phyloP scores from a whole-genome alignment of 2,113 vertebrate genomes.

The Brachyhypopomus gauderio region DNA sequence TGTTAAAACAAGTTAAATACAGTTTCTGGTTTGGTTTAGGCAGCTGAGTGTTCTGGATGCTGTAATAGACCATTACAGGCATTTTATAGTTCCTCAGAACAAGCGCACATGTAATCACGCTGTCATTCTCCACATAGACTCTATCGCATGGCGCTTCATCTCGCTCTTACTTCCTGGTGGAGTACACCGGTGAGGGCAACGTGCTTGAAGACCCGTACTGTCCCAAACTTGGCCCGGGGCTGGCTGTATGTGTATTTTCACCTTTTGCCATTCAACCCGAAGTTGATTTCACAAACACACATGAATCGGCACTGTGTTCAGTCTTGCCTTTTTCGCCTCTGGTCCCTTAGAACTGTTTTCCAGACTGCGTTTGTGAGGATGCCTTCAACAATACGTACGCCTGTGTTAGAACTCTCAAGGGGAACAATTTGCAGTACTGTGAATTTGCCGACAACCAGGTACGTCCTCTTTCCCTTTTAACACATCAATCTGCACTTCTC shows the following conservation, averaged over 20 bases:
- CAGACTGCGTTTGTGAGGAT: constrained; percentile 81
- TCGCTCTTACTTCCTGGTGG: constrained; percentile 75
- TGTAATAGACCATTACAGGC: too few relatives aligned
- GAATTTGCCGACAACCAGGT: constrained; percentile 81
- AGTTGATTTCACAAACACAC: background rate
- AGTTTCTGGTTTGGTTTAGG: background rate
- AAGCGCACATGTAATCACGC: background rate
- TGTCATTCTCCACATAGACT: constrained; percentile 55
- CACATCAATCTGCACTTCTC: background rate
- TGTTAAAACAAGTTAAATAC: background rate
- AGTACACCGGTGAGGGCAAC: constrained; percentile 76
- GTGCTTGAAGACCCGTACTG: constrained; percentile 66
- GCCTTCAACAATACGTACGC: constrained; percentile 82
- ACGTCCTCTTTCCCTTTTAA: background rate
- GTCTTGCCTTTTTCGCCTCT: background rate
- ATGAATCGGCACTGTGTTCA: background rate
- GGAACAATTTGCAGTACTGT: constrained; percentile 76
- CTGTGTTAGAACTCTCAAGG: constrained; percentile 71
- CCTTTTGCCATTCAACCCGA: background rate
- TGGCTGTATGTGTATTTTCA: constrained; percentile 68
- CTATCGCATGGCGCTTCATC: constrained; percentile 69
- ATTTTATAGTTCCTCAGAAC: too few relatives aligned
- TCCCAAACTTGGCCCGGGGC: constrained; percentile 74
- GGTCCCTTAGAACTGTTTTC: constrained; percentile 75
- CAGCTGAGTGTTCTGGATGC: background rate